Conservation (phyloP, 2,888 invertebrate species). For the Chymomyza procnemis region DNA sequence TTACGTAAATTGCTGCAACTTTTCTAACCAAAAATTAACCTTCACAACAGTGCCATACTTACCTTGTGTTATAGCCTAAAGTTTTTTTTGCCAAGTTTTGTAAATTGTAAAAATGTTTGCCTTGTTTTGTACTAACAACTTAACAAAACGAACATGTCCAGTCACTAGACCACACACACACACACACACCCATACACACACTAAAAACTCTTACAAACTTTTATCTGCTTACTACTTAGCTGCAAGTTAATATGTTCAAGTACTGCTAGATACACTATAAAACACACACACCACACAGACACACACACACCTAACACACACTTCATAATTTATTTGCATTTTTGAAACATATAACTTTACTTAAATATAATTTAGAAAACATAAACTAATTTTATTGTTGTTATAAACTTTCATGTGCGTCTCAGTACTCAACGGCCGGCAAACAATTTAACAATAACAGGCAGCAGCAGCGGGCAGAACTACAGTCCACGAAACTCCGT, state of each 20-base stretch:
- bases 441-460: constrained; percentile 65
- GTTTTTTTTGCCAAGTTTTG: constrained; percentile 29
- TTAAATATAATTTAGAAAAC: no score
- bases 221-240: constrained; percentile 61
- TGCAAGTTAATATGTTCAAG: constrained; percentile 43
- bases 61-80: constrained; percentile 14
- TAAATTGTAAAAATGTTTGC: constrained; percentile 63
- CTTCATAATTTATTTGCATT: constrained; percentile 14
- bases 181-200: constrained; percentile 20
- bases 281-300: not conserved
- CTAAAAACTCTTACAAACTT: constrained; percentile 25
- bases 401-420: not conserved
- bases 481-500: constrained; percentile 67
- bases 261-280: constrained; percentile 7
- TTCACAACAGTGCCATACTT: constrained; percentile 5
- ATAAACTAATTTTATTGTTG: constrained; percentile 4
- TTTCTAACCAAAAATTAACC: constrained; percentile 22
- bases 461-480: constrained; percentile 38
- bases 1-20: constrained; percentile 20
- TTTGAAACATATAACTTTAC: constrained; percentile 1
- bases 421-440: constrained; percentile 56
- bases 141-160: not conserved
- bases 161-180: not conserved
- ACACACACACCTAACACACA: not conserved
- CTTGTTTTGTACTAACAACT: constrained; percentile 38